phyloP scores from a whole-genome alignment of 2,888 invertebrate species.

The Sphaeridia pumilis region DNA sequence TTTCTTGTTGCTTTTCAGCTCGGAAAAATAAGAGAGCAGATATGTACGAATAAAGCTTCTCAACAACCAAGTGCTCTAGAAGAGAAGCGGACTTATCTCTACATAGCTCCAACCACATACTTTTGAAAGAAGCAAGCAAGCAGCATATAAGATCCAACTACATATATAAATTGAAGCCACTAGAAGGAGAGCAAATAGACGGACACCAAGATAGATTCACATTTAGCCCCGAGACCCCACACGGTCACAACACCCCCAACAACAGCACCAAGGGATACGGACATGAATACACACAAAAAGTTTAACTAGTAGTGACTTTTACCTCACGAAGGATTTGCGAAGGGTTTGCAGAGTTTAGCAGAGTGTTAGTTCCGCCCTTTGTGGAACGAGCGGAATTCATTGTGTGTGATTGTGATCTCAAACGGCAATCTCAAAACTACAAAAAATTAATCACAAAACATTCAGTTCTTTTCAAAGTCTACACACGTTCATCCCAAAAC shows the following conservation, averaged over 20 bases:
- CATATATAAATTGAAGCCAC: no score
- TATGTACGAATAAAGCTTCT: no score
- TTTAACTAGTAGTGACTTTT: constrained; percentile 10
- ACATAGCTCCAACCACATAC: neutral
- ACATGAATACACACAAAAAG: neutral
- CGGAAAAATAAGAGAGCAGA: no score
- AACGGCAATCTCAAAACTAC: constrained; percentile 2
- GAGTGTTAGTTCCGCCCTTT: constrained; percentile 33
- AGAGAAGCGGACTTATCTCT: no score
- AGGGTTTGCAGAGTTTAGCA: constrained; percentile 30
- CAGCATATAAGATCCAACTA: no score
- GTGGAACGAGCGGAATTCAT: constrained; percentile 34
- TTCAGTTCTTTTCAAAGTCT: no score
- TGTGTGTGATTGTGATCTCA: constrained; percentile 8
- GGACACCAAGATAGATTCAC: no score
- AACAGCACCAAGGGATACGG: no score
- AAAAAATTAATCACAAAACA: constrained; percentile 10
- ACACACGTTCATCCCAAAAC: no score
- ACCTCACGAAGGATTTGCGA: constrained; percentile 31
- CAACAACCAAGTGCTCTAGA: constrained; percentile 13
- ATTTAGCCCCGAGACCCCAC: neutral
- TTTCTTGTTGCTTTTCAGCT: no score
- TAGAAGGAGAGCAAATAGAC: no score
- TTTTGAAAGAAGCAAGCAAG: neutral
- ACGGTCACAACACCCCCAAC: no score